Evolutionary conservation across 1,140 invertebrate genomes (phyloP).

Genomic region (Nymphalis io): DNA sequence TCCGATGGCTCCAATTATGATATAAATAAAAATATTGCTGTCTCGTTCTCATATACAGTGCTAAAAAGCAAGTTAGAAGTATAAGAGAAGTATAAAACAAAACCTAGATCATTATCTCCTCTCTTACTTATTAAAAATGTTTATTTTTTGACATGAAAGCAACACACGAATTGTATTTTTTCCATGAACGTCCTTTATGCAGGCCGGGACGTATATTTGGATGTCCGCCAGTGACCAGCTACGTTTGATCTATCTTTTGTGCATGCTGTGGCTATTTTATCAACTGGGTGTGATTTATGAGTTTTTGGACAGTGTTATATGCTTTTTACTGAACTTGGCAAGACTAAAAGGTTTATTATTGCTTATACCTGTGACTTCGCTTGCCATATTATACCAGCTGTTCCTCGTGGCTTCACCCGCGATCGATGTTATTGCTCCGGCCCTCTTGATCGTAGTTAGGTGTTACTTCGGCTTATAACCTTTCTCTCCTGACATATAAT

Average conservation of each 20-base stretch:
- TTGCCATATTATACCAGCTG: not conserved
- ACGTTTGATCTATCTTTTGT: slow-evolving; percentile 21
- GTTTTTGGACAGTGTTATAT: slow-evolving; percentile 12
- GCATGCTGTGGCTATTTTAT: slow-evolving; percentile 20
- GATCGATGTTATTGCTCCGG: too few species aligned
- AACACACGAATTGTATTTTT: slow-evolving; percentile 13
- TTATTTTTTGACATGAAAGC: slow-evolving; percentile 15
- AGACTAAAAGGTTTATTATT: not conserved
- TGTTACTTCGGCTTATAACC: too few species aligned
- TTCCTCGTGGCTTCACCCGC: too few species aligned
- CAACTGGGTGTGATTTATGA: slow-evolving; percentile 23
- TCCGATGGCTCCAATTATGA: too few species aligned
- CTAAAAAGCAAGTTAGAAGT: too few species aligned
- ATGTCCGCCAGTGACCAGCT: slow-evolving; percentile 32
- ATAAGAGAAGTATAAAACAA: too few species aligned
- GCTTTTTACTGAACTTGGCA: slow-evolving; percentile 2
- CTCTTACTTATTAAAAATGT: slow-evolving; percentile 10
- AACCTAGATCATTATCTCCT: not conserved
- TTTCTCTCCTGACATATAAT: too few species aligned
- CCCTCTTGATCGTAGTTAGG: too few species aligned
- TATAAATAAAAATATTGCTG: too few species aligned
- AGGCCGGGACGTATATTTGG: slow-evolving; percentile 24
- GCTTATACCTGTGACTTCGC: not conserved
- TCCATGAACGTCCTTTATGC: slow-evolving; percentile 12
- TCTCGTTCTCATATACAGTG: too few species aligned